Evolutionary conservation across 2,113 vertebrate species (phyloP).

Genomic region (Saimiri boliviensis): DNA sequence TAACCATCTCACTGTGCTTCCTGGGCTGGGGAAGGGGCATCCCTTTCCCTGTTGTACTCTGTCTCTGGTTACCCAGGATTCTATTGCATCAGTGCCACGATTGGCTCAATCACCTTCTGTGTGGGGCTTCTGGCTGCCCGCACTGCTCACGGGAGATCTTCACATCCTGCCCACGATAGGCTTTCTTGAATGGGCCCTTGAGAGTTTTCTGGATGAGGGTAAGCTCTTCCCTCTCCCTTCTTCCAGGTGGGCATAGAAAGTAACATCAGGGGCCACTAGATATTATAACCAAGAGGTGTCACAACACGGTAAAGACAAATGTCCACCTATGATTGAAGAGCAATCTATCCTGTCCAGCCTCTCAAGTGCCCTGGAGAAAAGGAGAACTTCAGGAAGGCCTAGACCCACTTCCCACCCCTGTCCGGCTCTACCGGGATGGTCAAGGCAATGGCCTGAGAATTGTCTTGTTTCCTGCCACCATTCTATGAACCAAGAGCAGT

Average conservation of each 20-base stretch:
- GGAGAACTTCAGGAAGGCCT: background rate
- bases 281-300: background rate
- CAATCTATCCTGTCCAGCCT: rapidly evolving
- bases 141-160: rapidly evolving
- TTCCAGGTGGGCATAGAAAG: background rate
- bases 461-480: background rate
- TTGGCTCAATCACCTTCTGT: background rate
- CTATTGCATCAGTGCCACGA: background rate
- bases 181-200: background rate
- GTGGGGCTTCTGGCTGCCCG: background rate
- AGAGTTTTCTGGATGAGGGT: background rate
- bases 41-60: background rate
- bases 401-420: background rate
- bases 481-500: background rate
- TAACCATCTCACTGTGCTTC: background rate
- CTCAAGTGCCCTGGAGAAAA: background rate
- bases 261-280: too few relatives aligned
- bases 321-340: background rate
- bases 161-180: background rate
- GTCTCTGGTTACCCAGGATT: background rate
- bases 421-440: background rate
- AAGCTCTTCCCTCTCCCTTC: background rate
- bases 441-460: rapidly evolving
- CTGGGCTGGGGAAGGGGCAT: rapidly evolving
- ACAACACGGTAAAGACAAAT: background rate